These are phyloP conservation scores for Bicyclus anynana DNA, from an alignment of 1,140 invertebrate genomes.

Conservation along the genomic window DNA sequence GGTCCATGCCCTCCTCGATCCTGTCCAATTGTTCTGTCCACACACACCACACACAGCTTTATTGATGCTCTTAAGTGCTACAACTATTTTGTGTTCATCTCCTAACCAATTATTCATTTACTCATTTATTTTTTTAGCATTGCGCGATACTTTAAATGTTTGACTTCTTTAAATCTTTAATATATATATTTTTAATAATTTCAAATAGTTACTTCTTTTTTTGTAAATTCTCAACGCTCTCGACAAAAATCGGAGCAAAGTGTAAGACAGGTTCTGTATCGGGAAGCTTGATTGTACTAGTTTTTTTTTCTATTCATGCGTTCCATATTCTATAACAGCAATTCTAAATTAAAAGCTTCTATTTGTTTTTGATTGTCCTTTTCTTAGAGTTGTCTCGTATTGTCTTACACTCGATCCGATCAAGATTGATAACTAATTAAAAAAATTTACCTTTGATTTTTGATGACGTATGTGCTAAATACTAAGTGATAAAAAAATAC, in stretches of 20 bases:
- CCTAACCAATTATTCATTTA: constrained; percentile 36
- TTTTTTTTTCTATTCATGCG: constrained; percentile 19
- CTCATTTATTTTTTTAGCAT: constrained; percentile 3
- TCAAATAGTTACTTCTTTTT: constrained; percentile 22
- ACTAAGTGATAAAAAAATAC: constrained; percentile 64
- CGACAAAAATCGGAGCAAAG: constrained; percentile 65
- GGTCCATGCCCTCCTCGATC: constrained; percentile 99
- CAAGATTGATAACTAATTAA: constrained; percentile 38
- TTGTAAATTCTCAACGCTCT: constrained; percentile 77
- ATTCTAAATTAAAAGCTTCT: constrained; percentile 45
- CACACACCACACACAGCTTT: constrained; percentile 53
- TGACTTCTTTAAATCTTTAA: constrained; percentile 14
- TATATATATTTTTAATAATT: constrained; percentile 13
- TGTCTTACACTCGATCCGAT: constrained; percentile 68
- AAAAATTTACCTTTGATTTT: constrained; percentile 58
- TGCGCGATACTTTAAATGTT: constrained; percentile 32
- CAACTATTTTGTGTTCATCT: constrained; percentile 31
- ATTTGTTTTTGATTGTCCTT: constrained; percentile 19
- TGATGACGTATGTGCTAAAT: constrained; percentile 72
- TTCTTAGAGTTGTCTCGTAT: constrained; percentile 10
- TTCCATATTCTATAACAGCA: constrained; percentile 33
- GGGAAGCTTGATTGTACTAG: constrained; percentile 14
- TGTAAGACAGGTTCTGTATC: constrained; percentile 53
- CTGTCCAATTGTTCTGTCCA: constrained; percentile 97
- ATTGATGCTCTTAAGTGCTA: constrained; percentile 35